Base-by-base conservation (phyloP, 92 coral and sea anemone species). In the Porites evermanni region DNA sequence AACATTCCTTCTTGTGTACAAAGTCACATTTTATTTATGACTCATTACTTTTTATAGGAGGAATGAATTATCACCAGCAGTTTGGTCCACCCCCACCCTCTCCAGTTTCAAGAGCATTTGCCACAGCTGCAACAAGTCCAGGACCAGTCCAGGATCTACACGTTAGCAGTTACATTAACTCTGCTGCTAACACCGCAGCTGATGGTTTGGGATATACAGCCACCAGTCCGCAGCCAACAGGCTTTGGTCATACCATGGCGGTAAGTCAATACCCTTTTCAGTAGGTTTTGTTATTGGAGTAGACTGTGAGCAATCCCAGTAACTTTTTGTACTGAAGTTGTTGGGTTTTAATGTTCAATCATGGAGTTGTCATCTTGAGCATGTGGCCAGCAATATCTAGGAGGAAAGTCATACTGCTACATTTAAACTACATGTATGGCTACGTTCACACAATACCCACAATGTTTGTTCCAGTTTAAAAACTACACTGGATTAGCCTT, bases 31-130 rank as follows among this genome's bases (percentile, higher is more conserved):
- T 38, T 38, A 38, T 38, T 38, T 38, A 38, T 38, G 47, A 38
- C 4, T 38, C 67, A 75, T n/a, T 75, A 29, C 23, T 32, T 12
- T 50, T 24, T 13, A 74, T 54, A 77, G 81, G 81, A 73, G 87
- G 91, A 59, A 94, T 97, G 86, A 97, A 95, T 77, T 94, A 95
- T 7, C 93, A 91, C 70, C 99, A 95, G 71, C 98, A 93, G 60
- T 97, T 95, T 86, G 99, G 98, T 10, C 97, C 94, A 18, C 94
- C 98, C 53, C 99, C 99, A 16, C 95, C 97, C 74, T 97, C 99
- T 10, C 99, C 99, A 7, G 96, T 97, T 5, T 95, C 98, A 20
- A 89, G 98, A 53, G 97, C 90, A 24, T 97, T 97, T 85, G 93
- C 97, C 71, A 84, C 85, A 38, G 81, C 99, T 24, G 95, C 95